phyloP scores from a whole-genome alignment of 2,797 vertebrate genomes.

The Scleropages formosus region DNA sequence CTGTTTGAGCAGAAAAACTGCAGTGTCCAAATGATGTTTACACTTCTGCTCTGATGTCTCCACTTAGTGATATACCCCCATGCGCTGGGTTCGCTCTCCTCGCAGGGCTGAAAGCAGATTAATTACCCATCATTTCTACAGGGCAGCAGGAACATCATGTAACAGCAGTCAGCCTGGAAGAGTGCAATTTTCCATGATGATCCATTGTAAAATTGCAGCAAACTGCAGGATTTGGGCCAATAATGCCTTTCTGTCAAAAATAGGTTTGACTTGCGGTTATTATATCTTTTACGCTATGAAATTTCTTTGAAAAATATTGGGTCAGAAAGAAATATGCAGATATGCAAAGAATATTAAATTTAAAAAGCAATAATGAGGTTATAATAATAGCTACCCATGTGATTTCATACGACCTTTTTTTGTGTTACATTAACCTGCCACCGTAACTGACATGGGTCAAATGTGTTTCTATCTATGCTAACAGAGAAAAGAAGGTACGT shows the following conservation, averaged over 20 bases:
- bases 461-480: too few relatives aligned
- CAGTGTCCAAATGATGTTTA: conserved; percentile 77
- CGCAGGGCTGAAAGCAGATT: conserved; percentile 55
- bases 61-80: conserved; percentile 73
- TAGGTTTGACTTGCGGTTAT: not conserved
- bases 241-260: not conserved
- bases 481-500: too few relatives aligned
- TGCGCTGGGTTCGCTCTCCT: conserved; percentile 53
- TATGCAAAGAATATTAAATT: not conserved
- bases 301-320: not conserved
- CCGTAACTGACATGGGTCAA: too few relatives aligned
- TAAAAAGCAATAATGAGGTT: too few relatives aligned
- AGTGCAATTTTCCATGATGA: not conserved
- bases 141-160: conserved; percentile 63
- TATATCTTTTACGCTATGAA: not conserved
- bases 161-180: conserved; percentile 34
- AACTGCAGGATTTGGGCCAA: conserved; percentile 49
- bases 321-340: not conserved
- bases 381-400: too few relatives aligned
- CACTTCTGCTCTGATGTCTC: conserved; percentile 69
- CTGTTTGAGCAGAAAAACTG: conserved; percentile 77
- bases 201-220: conserved; percentile 57
- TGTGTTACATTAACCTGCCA: too few relatives aligned
- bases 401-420: too few relatives aligned
- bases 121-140: conserved; percentile 61